Evolutionary conservation across 2,113 vertebrate genomes (phyloP).

Genomic region (Rhinopomastus cyanomelas): DNA sequence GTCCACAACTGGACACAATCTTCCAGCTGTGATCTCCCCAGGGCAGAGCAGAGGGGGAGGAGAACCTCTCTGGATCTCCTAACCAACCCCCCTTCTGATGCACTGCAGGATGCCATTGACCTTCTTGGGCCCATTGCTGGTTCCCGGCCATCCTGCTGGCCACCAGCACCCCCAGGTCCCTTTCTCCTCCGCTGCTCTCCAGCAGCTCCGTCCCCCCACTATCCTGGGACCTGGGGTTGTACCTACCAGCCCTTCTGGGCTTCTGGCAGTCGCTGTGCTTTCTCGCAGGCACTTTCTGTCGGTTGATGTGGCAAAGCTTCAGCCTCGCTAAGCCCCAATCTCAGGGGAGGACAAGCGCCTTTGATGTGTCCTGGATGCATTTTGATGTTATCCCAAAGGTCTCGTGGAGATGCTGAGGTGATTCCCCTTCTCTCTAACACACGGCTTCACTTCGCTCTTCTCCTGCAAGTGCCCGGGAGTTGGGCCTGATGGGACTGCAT

Average conservation of each 20-base stretch:
- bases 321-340: conserved; percentile 32
- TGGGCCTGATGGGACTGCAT: neutral
- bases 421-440: neutral
- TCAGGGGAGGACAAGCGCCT: neutral
- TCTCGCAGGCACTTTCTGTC: neutral
- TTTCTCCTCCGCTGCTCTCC: no score
- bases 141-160: no score
- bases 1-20: no score
- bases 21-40: no score
- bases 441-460: neutral
- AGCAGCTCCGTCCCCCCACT: no score
- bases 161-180: no score
- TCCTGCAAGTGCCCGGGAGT: neutral
- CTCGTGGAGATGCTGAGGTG: neutral
- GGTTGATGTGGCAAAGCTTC: conserved; percentile 26
- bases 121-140: no score
- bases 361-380: conserved; percentile 1
- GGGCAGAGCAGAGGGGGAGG: no score
- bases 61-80: no score
- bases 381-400: neutral
- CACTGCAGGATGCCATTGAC: no score
- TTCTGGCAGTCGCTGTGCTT: neutral
- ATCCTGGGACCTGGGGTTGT: no score
- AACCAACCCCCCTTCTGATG: no score
- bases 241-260: neutral